Base-by-base conservation (phyloP, 2,888 invertebrate species). In the Calameuta pallipes region DNA sequence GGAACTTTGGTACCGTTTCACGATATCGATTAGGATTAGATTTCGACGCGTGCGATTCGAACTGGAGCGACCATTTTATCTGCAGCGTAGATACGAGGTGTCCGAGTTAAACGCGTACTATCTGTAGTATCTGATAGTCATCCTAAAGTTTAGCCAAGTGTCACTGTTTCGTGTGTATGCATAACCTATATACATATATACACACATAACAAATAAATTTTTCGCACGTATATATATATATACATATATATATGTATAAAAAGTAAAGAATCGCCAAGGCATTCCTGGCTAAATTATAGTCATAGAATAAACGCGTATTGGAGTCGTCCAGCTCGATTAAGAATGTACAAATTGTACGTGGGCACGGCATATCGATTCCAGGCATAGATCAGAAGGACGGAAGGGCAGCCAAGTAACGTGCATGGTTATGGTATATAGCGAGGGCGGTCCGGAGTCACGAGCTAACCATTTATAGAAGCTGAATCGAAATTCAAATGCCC, bases 401-500 rank as follows among this genome's bases (percentile, higher is more conserved):
- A 34, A 33, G 71, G 71, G 71, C 71, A 34, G 13, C 71, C 71
- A 6, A 31, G 13, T 15, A 31, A 34, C 71, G 71, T 34, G 71
- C 71, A 31, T 34, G 71, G 33, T 15, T 71, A 56, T 56, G 56
- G 56, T 9, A 56, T 56, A 56, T 56, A 23, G 56, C 56, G 56
- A 56, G 56, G 56, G 56, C 23, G 56, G 56, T 71, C 71, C 71
- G 71, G 6, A 71, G 71, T 71, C 71, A 71, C 71, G 71, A 71
- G 71, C 71, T 31, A 31, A 71, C 71, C 71, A 71, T 71, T 71
- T 71, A 34, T 71, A 71, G 71, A 31, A 34, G 71, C 71, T 34
- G 71, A 71, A 71, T 71, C 71, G 71, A 71, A 71, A 71, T 71
- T 71, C 71, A 71, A 71, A 71, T 71, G 71, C 31, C 33, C 71